Evolutionary conservation across 2,888 invertebrate genomes (phyloP), one percentile per base, ranked within the genome.

Genomic region (Drosophila sordidapex): DNA sequence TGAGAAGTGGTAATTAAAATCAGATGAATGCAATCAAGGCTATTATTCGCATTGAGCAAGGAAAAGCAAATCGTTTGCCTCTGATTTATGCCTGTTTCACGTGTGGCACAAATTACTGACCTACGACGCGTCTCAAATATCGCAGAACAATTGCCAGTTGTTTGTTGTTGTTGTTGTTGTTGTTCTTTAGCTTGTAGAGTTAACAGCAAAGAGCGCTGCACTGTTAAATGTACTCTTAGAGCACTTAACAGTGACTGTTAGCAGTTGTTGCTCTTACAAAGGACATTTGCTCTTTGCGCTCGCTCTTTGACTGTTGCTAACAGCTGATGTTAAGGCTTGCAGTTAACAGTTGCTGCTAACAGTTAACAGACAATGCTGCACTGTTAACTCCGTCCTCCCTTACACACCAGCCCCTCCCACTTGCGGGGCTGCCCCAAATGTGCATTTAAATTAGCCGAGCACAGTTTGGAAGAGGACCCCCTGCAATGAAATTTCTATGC

Each of bases 401-500:
- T 5, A 7, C 21, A 21, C 11, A 11, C 31, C 27, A 35, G 18
- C 38, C 13, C 43, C 8, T 35, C 54, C 27, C 15, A 48, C 29
- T 21, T 25, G 35, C 31, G 18, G 33, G 57, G 29, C 27, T 87
- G 85, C 58, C 87, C 86, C 85, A 86, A 86, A 86, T 87, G 85
- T 87, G 85, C 85, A 86, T 87, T 86, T 86, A 86, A 87, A 87
- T 88, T 86, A 83, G 88, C 82, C 58, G 54, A 38, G 60, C 51
- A 49, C 60, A 59, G 29, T 53, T 57, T 66, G 25, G 46, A 7
- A 25, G 52, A 31, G 36, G 49, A 31, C 58, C 57, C 73, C 70
- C 71, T 56, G 63, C 87, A 74, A 70, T 77, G 83, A 72, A 87
- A 87, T 83, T 82, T 79, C 85, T 85, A 85, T 85, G 85, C 85